phyloP scores from a whole-genome alignment of 2,797 vertebrate genomes.

The Meda fulgida region DNA sequence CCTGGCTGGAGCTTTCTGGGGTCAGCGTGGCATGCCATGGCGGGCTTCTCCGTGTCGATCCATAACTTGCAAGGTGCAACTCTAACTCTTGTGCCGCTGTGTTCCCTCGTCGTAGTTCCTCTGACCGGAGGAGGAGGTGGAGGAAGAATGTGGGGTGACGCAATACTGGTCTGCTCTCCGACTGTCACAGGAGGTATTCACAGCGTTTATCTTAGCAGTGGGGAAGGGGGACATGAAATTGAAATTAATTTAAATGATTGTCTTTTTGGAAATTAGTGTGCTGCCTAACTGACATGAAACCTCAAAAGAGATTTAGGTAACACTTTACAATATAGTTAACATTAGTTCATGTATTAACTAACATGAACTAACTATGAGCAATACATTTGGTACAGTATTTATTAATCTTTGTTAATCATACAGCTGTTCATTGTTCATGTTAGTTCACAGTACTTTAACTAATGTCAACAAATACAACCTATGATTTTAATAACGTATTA shows the following conservation, averaged over 20 bases:
- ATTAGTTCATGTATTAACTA: no score
- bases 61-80: slow-evolving; percentile 29
- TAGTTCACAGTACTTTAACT: no score
- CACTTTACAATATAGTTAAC: no score
- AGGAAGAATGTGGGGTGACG: slow-evolving; percentile 62
- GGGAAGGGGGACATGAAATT: background rate
- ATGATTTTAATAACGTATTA: no score
- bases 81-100: slow-evolving; percentile 13
- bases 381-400: no score
- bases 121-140: slow-evolving; percentile 31
- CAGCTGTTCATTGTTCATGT: no score
- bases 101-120: slow-evolving; percentile 32
- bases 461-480: no score
- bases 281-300: background rate
- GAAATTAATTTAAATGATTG: background rate
- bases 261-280: background rate
- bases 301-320: background rate
- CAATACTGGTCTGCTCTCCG: slow-evolving; percentile 42
- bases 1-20: slow-evolving; percentile 1
- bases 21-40: slow-evolving; percentile 31
- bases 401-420: no score
- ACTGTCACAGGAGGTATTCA: slow-evolving; percentile 61
- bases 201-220: slow-evolving; percentile 39
- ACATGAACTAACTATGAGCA: no score
- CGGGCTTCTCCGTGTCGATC: slow-evolving; percentile 25